A percentile compares a stretch with the other conserved stretches of the same genome.
Conservation (phyloP, 2,888 invertebrate genomes). For the Ochropleura leucogaster region DNA sequence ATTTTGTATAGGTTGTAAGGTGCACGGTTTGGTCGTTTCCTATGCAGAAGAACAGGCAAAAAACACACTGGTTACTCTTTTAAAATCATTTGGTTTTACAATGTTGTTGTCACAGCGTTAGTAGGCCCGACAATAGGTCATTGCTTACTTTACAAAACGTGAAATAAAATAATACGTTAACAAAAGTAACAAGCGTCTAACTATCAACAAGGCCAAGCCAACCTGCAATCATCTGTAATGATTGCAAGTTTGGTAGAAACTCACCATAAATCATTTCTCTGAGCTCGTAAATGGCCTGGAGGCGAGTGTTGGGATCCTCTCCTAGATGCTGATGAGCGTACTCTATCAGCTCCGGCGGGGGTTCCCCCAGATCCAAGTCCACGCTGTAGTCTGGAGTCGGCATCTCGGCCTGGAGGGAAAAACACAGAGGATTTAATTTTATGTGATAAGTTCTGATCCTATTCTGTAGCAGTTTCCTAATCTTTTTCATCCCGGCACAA, state of each 20-base stretch:
- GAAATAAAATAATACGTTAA: too few relatives aligned
- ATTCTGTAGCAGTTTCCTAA: neutral
- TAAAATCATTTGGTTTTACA: too few relatives aligned
- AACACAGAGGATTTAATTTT: constrained; percentile 17
- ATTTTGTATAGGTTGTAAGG: too few relatives aligned
- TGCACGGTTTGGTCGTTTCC: too few relatives aligned
- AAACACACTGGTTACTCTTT: too few relatives aligned
- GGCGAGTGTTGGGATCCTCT: constrained; percentile 93
- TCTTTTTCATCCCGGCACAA: too few relatives aligned
- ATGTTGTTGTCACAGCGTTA: too few relatives aligned
- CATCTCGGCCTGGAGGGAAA: constrained; percentile 78
- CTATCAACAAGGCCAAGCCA: too few relatives aligned
- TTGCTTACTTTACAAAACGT: too few relatives aligned
- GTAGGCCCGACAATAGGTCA: too few relatives aligned
- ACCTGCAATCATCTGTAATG: neutral
- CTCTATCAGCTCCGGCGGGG: constrained; percentile 92
- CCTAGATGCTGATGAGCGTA: constrained; percentile 92
- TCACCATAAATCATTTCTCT: constrained; percentile 94
- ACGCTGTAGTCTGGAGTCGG: constrained; percentile 90
- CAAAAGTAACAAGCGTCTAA: too few relatives aligned
- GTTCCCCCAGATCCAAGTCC: constrained; percentile 92
- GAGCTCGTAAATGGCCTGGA: constrained; percentile 93
- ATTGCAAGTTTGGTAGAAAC: constrained; percentile 34
- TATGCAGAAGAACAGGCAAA: too few relatives aligned
- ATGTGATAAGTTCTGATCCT: neutral